A percentile compares a stretch with the other conserved stretches of the same genome.
Conservation (phyloP, 2,797 vertebrate species). For the Lophotriccus pileatus region DNA sequence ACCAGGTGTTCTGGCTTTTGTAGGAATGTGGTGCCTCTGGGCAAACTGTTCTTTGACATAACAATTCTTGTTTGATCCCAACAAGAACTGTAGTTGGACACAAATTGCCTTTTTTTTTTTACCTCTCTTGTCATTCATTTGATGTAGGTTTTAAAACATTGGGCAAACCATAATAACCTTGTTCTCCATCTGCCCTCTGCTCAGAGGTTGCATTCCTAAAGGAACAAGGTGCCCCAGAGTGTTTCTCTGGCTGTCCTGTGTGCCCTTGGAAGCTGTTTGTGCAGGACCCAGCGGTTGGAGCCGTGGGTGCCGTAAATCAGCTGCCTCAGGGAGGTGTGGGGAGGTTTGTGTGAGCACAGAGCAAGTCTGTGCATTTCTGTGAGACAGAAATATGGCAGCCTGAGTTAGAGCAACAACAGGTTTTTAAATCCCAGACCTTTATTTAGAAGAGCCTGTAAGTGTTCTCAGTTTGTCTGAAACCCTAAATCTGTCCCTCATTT, state of each 20-base stretch:
- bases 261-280: neutral
- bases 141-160: neutral
- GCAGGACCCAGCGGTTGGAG: neutral
- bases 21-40: fast-evolving
- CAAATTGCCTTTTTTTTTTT: neutral
- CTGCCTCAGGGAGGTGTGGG: fast-evolving
- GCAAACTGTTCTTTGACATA: neutral
- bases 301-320: neutral
- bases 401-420: neutral
- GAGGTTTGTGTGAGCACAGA: neutral
- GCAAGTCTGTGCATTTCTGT: neutral
- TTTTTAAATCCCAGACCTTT: neutral
- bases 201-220: fast-evolving
- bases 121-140: neutral
- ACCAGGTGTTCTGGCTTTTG: neutral
- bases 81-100: neutral
- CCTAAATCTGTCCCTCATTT: constrained; percentile 13
- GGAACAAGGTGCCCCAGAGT: fast-evolving
- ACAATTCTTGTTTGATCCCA: fast-evolving
- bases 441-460: neutral
- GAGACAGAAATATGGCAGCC: neutral
- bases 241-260: fast-evolving
- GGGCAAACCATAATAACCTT: neutral
- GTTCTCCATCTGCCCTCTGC: neutral
- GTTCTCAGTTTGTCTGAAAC: neutral